These are phyloP conservation scores for Limnothrissa miodon DNA, from an alignment of 2,113 vertebrate species.

Conservation along the genomic window DNA sequence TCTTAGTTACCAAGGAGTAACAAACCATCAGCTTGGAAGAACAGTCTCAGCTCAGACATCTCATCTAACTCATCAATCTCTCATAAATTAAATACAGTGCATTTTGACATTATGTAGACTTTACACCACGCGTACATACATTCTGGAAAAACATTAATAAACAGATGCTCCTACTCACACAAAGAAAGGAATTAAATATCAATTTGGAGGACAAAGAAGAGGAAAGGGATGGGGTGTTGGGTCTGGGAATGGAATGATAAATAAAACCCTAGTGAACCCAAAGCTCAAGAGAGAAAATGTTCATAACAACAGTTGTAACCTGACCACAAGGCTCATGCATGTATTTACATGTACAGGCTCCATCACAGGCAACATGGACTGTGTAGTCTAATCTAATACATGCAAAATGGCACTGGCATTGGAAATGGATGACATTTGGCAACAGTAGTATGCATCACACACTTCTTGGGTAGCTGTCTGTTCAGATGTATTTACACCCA, in stretches of 20 bases:
- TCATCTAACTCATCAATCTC: neutral
- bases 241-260: neutral
- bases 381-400: too few relatives aligned
- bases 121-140: neutral
- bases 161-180: neutral
- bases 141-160: too few relatives aligned
- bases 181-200: neutral
- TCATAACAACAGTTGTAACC: too few relatives aligned
- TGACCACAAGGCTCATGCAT: too few relatives aligned
- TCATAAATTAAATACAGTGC: neutral
- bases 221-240: neutral
- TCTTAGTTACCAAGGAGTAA: neutral
- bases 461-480: too few relatives aligned
- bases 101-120: neutral
- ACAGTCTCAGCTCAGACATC: neutral
- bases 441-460: too few relatives aligned
- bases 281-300: neutral
- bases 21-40: neutral
- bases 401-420: too few relatives aligned
- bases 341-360: too few relatives aligned
- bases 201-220: neutral
- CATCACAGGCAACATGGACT: too few relatives aligned
- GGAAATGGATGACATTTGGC: too few relatives aligned
- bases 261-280: neutral
- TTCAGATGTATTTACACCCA: too few relatives aligned